Evolutionary conservation across 2,113 vertebrate genomes (phyloP), one percentile per base, ranked within the genome.

Genomic region (Carettochelys insculpta): DNA sequence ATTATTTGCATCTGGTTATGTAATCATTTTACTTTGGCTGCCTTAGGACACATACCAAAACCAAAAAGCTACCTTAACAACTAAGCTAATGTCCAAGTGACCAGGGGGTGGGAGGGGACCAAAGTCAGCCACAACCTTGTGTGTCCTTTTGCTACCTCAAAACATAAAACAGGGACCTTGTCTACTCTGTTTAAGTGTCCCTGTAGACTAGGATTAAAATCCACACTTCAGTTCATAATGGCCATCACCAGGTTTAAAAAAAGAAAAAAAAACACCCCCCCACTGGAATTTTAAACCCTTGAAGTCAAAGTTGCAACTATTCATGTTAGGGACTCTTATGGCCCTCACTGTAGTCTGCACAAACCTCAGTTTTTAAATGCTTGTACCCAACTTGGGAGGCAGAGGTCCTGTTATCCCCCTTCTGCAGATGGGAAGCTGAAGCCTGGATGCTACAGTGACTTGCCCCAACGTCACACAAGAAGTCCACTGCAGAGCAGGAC

Each of bases 1-100:
- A 90, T 94, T 94, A 85, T 58, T 22, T 77, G 88, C 58, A 88
- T 95, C 97, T 97, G 97, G 95, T 94, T 97, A 95, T 94, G 90
- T 65, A 94, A 97, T 96, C 93, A 97, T 85, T 90, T 91, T 89
- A 89, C 87, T 95, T 94, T 94, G 95, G 92, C 94, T 82, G 85
- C 92, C 94, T 94, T 87, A 94, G 95, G 91, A 89, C 82, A 84
- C 43, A 76, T n/a, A 95, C 92, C 90, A 90, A 80, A 27, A 61
- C 2, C 41, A 58, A 94, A 93, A 87, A 92, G 89, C 43, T 43
- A 52, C 68, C 91, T 77, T 85, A 34, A 92, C 83, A 88, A 85
- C 2, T 85, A 75, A 91, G 85, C 75, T 68, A 90, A 91, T 88
- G 58, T 88, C 80, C 71, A 71, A 89, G 80, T 50, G 91, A 53